phyloP scores from a whole-genome alignment of 2,888 invertebrate genomes.

The Drosophila multiciliata region DNA sequence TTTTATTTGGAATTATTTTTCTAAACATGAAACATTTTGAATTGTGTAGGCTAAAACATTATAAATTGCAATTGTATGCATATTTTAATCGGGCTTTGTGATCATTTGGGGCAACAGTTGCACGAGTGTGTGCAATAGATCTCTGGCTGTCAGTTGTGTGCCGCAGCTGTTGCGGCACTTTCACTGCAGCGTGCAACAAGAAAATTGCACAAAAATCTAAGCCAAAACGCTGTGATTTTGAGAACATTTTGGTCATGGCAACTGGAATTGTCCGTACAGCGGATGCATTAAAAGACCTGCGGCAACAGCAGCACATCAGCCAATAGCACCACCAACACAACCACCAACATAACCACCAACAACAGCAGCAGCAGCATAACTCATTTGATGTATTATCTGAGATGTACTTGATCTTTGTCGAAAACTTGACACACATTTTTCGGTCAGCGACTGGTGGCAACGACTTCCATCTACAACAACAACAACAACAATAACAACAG shows the following conservation, averaged over 20 bases:
- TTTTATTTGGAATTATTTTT: too few species aligned
- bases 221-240: conserved; percentile 44
- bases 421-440: conserved; percentile 83
- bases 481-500: conserved; percentile 17
- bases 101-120: conserved; percentile 14
- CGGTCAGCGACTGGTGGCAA: conserved; percentile 67
- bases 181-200: conserved; percentile 57
- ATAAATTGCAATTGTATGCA: not conserved
- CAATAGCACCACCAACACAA: conserved; percentile 14
- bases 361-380: conserved; percentile 20
- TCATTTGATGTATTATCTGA: conserved; percentile 69
- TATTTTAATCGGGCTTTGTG: conserved; percentile 12
- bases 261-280: conserved; percentile 57
- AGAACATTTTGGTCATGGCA: conserved; percentile 75
- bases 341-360: conserved; percentile 14
- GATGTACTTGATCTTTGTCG: conserved; percentile 83
- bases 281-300: conserved; percentile 41
- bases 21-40: not conserved
- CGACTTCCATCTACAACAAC: conserved; percentile 54
- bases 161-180: conserved; percentile 52
- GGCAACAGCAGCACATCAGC: conserved; percentile 11
- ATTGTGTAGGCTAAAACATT: not conserved
- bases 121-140: conserved; percentile 34
- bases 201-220: conserved; percentile 59
- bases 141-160: conserved; percentile 30